Conservation (phyloP, 2,797 vertebrate genomes). For the Pipistrellus nathusii region DNA sequence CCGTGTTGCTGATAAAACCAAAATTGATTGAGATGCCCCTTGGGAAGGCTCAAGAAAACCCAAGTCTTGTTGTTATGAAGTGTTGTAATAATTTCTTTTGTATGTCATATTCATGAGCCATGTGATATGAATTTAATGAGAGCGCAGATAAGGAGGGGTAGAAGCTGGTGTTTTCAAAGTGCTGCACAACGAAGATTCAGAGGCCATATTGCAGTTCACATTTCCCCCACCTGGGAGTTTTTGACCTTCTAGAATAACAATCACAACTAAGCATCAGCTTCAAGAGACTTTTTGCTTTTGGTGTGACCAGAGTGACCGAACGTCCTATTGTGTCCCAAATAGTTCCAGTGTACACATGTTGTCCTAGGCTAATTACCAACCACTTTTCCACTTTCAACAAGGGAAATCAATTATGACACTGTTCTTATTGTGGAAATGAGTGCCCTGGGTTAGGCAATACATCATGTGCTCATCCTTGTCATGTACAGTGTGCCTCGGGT, state of each 20-base stretch:
- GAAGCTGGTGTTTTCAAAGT: neutral
- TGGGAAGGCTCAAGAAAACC: constrained; percentile 53
- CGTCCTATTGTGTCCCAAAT: neutral
- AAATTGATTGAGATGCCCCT: constrained; percentile 65
- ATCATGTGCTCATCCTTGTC: neutral
- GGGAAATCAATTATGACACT: too few species aligned
- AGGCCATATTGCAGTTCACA: neutral
- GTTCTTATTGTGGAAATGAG: too few species aligned
- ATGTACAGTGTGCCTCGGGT: neutral
- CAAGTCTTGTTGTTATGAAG: constrained; percentile 64
- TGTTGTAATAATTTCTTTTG: constrained; percentile 71
- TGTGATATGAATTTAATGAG: constrained; percentile 68
- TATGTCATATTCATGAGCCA: constrained; percentile 49
- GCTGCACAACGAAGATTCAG: constrained; percentile 15
- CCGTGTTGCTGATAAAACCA: constrained; percentile 72
- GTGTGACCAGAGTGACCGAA: neutral
- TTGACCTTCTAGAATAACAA: neutral
- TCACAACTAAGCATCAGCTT: neutral
- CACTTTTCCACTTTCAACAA: constrained; percentile 1
- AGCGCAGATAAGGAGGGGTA: neutral
- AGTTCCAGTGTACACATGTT: neutral
- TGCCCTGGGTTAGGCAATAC: neutral
- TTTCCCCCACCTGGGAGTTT: neutral
- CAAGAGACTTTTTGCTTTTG: neutral
- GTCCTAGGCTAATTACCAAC: neutral